A percentile compares a stretch with the other conserved stretches of the same genome.
phyloP scores from a whole-genome alignment of 2,113 vertebrate species.

The Saguinus imperator region DNA sequence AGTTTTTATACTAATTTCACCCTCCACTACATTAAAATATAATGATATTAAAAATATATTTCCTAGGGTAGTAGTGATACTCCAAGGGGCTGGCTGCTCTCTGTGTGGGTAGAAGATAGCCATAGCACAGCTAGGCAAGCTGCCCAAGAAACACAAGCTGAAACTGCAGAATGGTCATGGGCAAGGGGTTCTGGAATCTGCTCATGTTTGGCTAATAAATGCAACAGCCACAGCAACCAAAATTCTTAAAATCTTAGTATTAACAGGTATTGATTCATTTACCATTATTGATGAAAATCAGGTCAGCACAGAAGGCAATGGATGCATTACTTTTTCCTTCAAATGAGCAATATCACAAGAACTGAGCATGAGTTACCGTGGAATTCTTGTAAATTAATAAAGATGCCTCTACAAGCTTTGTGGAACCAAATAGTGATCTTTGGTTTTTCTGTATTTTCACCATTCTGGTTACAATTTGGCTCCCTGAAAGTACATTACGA shows the following conservation, averaged over 20 bases:
- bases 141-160: conserved; percentile 86
- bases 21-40: not conserved
- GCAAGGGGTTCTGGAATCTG: conserved; percentile 89
- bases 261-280: conserved; percentile 93
- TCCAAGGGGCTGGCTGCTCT: not conserved
- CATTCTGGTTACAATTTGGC: conserved; percentile 88
- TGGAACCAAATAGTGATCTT: conserved; percentile 90
- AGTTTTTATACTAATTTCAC: not conserved
- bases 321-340: conserved; percentile 93
- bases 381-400: conserved; percentile 91
- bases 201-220: conserved; percentile 91
- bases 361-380: conserved; percentile 89
- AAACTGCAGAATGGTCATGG: conserved; percentile 95
- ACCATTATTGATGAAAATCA: conserved; percentile 92
- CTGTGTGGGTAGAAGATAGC: not conserved
- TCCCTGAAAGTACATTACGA: conserved; percentile 88
- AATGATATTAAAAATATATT: not conserved
- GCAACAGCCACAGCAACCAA: conserved; percentile 92
- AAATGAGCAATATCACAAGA: conserved; percentile 89
- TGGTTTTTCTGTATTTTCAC: conserved; percentile 92
- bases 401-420: conserved; percentile 92
- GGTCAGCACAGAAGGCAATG: conserved; percentile 91
- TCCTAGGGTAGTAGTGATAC: not conserved
- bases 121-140: conserved; percentile 80
- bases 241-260: conserved; percentile 93